Evolutionary conservation across 2,888 invertebrate species (phyloP).

Genomic region (Nomada flava): DNA sequence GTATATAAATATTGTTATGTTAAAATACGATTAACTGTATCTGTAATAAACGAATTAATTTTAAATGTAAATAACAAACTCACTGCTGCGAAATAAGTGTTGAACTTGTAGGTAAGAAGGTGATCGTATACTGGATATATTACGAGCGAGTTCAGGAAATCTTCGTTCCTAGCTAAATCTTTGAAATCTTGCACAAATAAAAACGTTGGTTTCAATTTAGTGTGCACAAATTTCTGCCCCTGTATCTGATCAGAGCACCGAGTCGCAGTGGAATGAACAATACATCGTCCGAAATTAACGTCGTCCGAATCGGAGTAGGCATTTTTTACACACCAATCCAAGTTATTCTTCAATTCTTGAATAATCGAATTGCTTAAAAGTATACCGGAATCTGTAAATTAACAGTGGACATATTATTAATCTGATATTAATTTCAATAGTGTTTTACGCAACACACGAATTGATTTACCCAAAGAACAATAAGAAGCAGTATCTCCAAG

Average conservation of each 20-base stretch:
- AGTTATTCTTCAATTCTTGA: conserved; percentile 89
- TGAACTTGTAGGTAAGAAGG: conserved; percentile 89
- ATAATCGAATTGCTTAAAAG: conserved; percentile 95
- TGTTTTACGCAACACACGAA: conserved; percentile 23
- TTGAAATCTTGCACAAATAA: conserved; percentile 83
- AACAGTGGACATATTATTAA: background rate
- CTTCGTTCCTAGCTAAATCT: conserved; percentile 81
- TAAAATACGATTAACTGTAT: background rate
- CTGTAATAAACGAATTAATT: conserved; percentile 22
- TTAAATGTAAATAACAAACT: conserved; percentile 74
- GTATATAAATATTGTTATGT: background rate
- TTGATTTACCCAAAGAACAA: conserved; percentile 88
- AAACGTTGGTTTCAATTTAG: conserved; percentile 75
- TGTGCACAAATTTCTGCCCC: conserved; percentile 80
- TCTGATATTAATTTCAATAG: background rate
- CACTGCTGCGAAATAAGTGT: conserved; percentile 90
- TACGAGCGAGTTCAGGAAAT: conserved; percentile 87
- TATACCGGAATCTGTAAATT: conserved; percentile 91
- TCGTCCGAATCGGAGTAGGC: conserved; percentile 93
- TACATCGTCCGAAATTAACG: conserved; percentile 95
- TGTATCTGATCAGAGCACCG: conserved; percentile 87
- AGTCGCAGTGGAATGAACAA: conserved; percentile 89
- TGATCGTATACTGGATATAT: conserved; percentile 88
- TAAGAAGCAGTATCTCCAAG: conserved; percentile 87
- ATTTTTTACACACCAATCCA: conserved; percentile 96